Evolutionary conservation across 2,113 vertebrate species (phyloP).

Genomic region (Indicator indicator): DNA sequence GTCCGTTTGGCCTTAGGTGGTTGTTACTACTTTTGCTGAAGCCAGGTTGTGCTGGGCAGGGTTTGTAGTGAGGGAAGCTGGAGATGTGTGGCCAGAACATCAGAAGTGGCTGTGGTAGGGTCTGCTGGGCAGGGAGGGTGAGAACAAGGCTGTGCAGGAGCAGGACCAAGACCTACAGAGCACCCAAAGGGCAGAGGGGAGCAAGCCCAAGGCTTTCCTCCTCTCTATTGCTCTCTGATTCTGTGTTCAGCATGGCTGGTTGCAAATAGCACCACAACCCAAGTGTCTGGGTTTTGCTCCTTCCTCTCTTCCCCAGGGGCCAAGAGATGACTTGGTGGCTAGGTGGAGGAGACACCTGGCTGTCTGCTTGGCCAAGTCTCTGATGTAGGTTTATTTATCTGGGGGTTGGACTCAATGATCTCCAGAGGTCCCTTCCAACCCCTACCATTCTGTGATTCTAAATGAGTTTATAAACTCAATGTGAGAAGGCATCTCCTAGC

Average conservation of each 20-base stretch:
- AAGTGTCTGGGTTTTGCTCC: neutral
- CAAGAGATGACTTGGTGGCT: too few species aligned
- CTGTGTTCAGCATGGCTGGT: neutral
- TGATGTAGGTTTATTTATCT: too few species aligned
- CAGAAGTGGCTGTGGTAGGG: neutral
- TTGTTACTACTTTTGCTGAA: neutral
- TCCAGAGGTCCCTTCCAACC: too few species aligned
- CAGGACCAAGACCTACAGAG: neutral
- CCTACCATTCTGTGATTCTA: too few species aligned
- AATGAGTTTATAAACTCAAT: too few species aligned
- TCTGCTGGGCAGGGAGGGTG: neutral
- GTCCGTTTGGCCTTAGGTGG: neutral
- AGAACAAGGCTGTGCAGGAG: neutral
- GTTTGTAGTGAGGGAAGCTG: neutral
- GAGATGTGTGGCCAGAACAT: neutral
- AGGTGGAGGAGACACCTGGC: too few species aligned
- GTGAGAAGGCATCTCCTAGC: too few species aligned
- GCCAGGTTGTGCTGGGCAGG: neutral
- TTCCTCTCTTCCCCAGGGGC: neutral
- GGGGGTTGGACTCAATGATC: too few species aligned
- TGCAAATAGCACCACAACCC: neutral
- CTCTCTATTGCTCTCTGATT: neutral
- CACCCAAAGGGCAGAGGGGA: neutral
- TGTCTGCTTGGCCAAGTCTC: too few species aligned
- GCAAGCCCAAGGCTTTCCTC: neutral